Evolutionary conservation across 2,888 invertebrate species (phyloP), one percentile per base, ranked within the genome.

Genomic region (Torymus texanus): DNA sequence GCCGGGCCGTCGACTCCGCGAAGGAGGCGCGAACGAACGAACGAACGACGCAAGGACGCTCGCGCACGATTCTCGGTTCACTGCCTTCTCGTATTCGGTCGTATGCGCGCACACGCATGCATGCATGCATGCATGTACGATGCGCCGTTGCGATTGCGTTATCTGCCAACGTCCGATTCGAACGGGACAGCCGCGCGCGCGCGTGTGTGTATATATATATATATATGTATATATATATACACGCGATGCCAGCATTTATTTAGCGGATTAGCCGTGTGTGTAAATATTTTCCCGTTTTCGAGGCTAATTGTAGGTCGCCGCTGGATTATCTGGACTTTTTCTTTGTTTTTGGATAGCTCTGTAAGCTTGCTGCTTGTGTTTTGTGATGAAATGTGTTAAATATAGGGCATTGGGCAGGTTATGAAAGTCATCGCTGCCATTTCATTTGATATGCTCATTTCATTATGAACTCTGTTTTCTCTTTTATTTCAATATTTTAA

Each of bases 41-140:
- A 16, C 50, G 58, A 41, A 41, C 16, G 55, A 18, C 58, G 61
- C 77, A 72, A 78, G 77, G 72, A 61, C 77, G 72, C 51, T 29
- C 2, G 24, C 8, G 1, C 21, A 2, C 41, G 12, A 18, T 5
- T 41, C 41, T 41, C 16, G 24, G 66, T 73, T 78, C 72, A 66
- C 65, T 71, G 72, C 50, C 74, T 66, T 73, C 56, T 66, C 56
- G 74, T 3, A 4, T 13, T 24, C 16, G 11, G 59, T 16, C 16
- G n/a, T 21, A 21, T 5, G 59, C n/a, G 14, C 18, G 18, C 18
- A n/a, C 16, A 5, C 29, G 12, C 14, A 41, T 3, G 4, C 18
- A 58, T n/a, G 21, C 21, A 21, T 21, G 2, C 21, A 14, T 58
- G n/a, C 18, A 58, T 16, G 12, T 11, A 61, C 10, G 21, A 11